phyloP scores from a whole-genome alignment of 2,113 vertebrate species.

The Scortum barcoo region DNA sequence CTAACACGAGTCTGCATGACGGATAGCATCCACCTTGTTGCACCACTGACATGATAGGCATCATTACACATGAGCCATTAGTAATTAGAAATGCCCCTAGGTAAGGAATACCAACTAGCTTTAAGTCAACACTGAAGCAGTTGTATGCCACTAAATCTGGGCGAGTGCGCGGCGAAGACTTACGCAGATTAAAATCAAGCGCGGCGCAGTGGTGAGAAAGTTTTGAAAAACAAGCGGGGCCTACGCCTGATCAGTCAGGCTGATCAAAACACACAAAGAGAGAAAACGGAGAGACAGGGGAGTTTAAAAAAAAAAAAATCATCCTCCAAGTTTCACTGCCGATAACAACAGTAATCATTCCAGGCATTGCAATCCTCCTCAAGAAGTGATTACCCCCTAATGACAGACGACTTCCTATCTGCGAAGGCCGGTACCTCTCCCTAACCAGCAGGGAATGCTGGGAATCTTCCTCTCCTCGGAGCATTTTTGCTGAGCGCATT shows the following conservation, averaged over 20 bases:
- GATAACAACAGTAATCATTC: conserved; percentile 79
- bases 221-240: conserved; percentile 26
- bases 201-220: neutral
- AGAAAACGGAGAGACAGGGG: conserved; percentile 18
- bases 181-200: neutral
- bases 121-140: conserved; percentile 56
- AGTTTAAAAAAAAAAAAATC: neutral
- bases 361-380: conserved; percentile 75
- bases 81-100: conserved; percentile 71
- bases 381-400: conserved; percentile 76
- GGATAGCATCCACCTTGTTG: conserved; percentile 64
- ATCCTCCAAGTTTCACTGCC: conserved; percentile 68
- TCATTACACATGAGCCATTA: conserved; percentile 73
- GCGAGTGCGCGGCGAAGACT: neutral
- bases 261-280: conserved; percentile 48
- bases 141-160: conserved; percentile 19
- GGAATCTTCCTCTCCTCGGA: conserved; percentile 73
- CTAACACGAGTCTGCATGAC: conserved; percentile 52
- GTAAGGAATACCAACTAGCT: conserved; percentile 68
- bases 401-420: conserved; percentile 82
- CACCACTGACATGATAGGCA: conserved; percentile 70
- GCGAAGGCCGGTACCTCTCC: conserved; percentile 68
- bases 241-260: conserved; percentile 21
- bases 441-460: conserved; percentile 74
- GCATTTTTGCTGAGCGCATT: conserved; percentile 62